Base-by-base conservation (phyloP, 1,140 invertebrate species). In the Luehdorfia chinensis region DNA sequence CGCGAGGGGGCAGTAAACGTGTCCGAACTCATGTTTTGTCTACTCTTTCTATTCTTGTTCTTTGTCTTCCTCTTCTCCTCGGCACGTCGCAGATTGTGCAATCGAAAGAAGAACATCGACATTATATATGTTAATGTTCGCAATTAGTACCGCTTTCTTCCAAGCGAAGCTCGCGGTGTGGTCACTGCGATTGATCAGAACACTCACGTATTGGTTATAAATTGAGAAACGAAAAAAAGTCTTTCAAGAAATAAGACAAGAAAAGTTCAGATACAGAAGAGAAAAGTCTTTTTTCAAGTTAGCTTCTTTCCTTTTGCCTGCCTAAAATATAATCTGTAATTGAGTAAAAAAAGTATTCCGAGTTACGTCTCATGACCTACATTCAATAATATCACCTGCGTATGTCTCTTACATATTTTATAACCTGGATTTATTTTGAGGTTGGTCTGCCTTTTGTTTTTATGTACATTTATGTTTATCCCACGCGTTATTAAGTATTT, bases 61-160 rank as follows among this genome's bases (percentile, higher is more conserved):
- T 44, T 54, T 67, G 88, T 89, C 51, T 89, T 89, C 66, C 88
- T 88, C 46, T 88, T 93, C 67, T 94, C 94, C 85, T 94, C 93
- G 70, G 92, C 93, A 27, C 94, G 91, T 74, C 92, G 94, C 67
- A 96, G 90, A 86, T 96, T 95, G 90, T 95, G 95, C 76, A 96
- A 91, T 46, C 95, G 94, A 88, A 96, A 96, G 92, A 97, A 96
- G 90, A 96, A 97, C 90, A 96, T 91, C 90, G 95, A 96, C 95
- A 97, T 96, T 71, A 70, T 84, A 66, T 47, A 50, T 28, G 41
- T 2, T 27, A 27, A 28, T 23, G n/a, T n/a, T n/a, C n/a, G n/a
- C n/a, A n/a, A n/a, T n/a, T n/a, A n/a, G n/a, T n/a, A n/a, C n/a
- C n/a, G n/a, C n/a, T n/a, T n/a, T n/a, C n/a, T n/a, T n/a, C n/a